Base-by-base conservation (phyloP, 2,888 invertebrate genomes). In the Hipparchia sbordonii region DNA sequence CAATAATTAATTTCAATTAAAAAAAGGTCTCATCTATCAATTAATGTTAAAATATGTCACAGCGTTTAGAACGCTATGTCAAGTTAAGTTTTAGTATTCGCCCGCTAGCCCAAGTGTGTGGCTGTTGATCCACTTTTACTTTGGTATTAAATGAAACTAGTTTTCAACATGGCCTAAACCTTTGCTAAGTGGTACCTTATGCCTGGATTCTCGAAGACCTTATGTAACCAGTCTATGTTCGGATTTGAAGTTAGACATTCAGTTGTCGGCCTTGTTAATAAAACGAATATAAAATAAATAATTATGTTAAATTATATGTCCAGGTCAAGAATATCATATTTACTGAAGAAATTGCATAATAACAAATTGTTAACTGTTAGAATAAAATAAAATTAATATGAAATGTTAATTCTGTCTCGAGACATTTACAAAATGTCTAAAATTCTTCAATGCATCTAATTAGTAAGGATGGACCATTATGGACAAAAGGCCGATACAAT, bases 91-190 rank as follows among this genome's bases (percentile, higher is more conserved):
- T 23, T 23, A 23, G 23, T 23, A 23, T 23, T 39, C 39, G 39
- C 0, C 39, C 39, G 39, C 5, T 13, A 62, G 4, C 13, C 13
- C 62, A 62, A 62, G 45, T 13, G 61, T 46, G 13, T 46, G 6
- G 48, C 6, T 48, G 48, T 48, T 63, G 13, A 5, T 51, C 48
- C 6, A 63, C 63, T 65, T 52, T 65, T 65, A 65, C 52, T 52
- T 39, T 12, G 23, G 52, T 52, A 52, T 51, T 33, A 23, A 33
- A 65, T 39, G 52, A 65, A 65, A 63, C 51, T 6, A 65, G 48
- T 65, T 65, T 23, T n/a, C 33, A 9, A 51, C 51, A 65, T 65
- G 65, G 33, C 65, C 65, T 65, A 65, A 65, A 65, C 65, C 33
- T 52, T 65, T 65, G 8, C 12, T 52, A n/a, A 65, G 10, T 12